phyloP scores from a whole-genome alignment of 2,113 vertebrate species.

The Cyrtonyx montezumae region DNA sequence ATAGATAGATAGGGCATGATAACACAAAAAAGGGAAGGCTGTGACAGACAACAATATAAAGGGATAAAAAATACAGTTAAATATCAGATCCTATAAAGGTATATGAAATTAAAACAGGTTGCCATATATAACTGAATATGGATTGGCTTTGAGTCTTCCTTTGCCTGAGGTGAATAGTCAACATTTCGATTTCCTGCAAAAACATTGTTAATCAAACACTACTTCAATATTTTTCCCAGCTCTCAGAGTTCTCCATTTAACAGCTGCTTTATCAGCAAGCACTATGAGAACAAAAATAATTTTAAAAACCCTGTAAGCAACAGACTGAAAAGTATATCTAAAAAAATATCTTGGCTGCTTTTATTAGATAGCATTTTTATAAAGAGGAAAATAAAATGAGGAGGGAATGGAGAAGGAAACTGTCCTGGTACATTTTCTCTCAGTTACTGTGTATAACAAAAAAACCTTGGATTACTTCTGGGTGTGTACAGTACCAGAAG shows the following conservation, averaged over 20 bases:
- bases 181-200: constrained; percentile 10
- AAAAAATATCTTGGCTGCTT: constrained; percentile 57
- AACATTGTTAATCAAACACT: constrained; percentile 24
- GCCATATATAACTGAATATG: not conserved
- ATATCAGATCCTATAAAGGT: not conserved
- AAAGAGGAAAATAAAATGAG: not conserved
- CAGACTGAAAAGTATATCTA: too few species aligned
- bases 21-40: not conserved
- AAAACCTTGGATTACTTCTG: not conserved
- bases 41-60: not conserved
- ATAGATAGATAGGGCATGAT: not conserved
- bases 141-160: constrained; percentile 14
- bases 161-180: constrained; percentile 9
- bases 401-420: not conserved
- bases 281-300: constrained; percentile 41
- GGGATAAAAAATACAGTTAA: not conserved
- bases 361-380: not conserved
- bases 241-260: not conserved
- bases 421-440: not conserved
- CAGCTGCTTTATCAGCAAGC: constrained; percentile 53
- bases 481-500: not conserved
- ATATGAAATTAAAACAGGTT: constrained; percentile 1
- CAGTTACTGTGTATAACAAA: not conserved
- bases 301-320: not conserved
- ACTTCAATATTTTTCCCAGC: not conserved